Evolutionary conservation across 2,888 invertebrate species (phyloP), one percentile per base, ranked within the genome.

Genomic region (Lampropteryx suffumata): DNA sequence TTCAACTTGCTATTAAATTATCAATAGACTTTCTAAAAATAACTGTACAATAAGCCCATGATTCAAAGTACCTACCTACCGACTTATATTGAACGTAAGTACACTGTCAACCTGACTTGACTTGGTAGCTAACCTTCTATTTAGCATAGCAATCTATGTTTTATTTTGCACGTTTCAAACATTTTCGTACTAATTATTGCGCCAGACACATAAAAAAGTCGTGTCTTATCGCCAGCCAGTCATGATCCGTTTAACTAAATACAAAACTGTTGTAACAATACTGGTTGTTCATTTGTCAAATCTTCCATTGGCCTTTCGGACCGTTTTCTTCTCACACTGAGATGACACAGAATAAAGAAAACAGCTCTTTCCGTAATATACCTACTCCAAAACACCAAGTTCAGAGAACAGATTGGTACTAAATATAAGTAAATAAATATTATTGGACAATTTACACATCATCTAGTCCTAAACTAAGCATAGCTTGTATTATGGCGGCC

Each of bases 211-310:
- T 57, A 56, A 59, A 61, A n/a, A 55, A 45, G 48, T 53, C 45
- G 59, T 60, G 61, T 48, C 55, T 55, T 50, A 50, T 50, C 46
- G 3, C 59, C 50, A 56, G 39, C 56, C 41, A 39, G 39, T 61
- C 67, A 67, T 75, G 76, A 79, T 83, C 76, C 75, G 74, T 72
- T 76, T 77, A 65, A 74, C 69, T 76, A 73, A 24, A 74, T 68
- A 82, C 80, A 80, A 79, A 73, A 71, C 73, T 61, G 61, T 54
- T 67, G 66, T 68, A 73, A 83, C 82, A 86, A 81, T 73, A 65
- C 57, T 56, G 60, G 57, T 55, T 60, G 56, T 69, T 76, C 81
- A 83, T 85, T 83, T 83, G 85, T 84, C 84, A 82, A 73, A 56
- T 58, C 72, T 67, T 74, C 70, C 69, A 64, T 27, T 67, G 50